phyloP scores from a whole-genome alignment of 2,888 invertebrate species.

The Sarcophaga subvicina region DNA sequence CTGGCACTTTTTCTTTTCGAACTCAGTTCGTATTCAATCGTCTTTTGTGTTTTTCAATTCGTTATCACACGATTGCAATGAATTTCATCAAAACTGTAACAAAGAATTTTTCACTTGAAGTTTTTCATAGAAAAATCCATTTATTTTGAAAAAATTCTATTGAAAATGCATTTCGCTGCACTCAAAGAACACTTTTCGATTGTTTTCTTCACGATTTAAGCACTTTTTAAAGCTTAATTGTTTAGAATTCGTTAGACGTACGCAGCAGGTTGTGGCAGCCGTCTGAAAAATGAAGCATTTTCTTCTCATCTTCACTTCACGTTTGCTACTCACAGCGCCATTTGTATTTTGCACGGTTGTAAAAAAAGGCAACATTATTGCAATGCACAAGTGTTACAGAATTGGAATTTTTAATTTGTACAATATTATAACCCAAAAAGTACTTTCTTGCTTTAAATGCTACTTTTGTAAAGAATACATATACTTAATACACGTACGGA shows the following conservation, averaged over 20 bases:
- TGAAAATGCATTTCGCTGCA: constrained; percentile 41
- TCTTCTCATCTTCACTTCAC: constrained; percentile 24
- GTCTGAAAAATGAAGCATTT: constrained; percentile 54
- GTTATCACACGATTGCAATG: constrained; percentile 32
- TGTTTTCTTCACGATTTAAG: constrained; percentile 56
- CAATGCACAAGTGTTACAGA: not conserved
- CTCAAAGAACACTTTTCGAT: constrained; percentile 33
- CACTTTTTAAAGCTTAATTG: constrained; percentile 41
- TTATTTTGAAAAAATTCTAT: constrained; percentile 51
- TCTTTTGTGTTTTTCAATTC: constrained; percentile 49
- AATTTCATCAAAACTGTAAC: constrained; percentile 59
- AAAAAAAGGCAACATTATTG: not conserved
- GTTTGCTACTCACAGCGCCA: constrained; percentile 56
- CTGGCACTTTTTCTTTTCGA: constrained; percentile 32
- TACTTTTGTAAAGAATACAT: no score
- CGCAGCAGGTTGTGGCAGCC: constrained; percentile 55
- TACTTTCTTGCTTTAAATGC: no score
- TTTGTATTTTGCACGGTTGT: constrained; percentile 65
- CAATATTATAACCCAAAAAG: no score
- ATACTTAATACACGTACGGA: no score
- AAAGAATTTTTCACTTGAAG: constrained; percentile 46
- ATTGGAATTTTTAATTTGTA: not conserved
- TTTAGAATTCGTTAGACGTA: constrained; percentile 38
- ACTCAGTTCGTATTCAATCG: constrained; percentile 57
- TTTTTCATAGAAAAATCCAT: constrained; percentile 48